phyloP scores from a whole-genome alignment of 2,888 invertebrate genomes.

The Caenorhabditis becei region DNA sequence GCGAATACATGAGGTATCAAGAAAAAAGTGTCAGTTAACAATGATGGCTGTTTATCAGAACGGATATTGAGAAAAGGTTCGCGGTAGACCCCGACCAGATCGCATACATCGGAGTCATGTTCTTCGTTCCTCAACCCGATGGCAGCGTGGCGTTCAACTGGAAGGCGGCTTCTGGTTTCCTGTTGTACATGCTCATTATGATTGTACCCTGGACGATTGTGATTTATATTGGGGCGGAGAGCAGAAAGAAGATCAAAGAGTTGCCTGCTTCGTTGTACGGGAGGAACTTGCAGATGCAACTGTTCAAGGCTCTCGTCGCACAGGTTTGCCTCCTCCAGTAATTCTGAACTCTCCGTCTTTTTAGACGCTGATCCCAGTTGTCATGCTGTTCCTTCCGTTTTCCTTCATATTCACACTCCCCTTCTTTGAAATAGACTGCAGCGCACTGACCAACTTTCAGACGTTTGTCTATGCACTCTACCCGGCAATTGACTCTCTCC shows the following conservation, averaged over 20 bases:
- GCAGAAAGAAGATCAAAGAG: constrained; percentile 16
- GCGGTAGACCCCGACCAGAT: not conserved
- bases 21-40: not conserved
- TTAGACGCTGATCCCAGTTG: constrained; percentile 35
- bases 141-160: not conserved
- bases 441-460: not conserved
- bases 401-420: constrained; percentile 29
- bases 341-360: not conserved
- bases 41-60: not conserved
- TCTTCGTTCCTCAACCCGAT: not conserved
- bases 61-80: not conserved
- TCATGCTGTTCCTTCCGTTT: constrained; percentile 35
- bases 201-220: not conserved
- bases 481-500: constrained; percentile 43
- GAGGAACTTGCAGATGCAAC: constrained; percentile 36
- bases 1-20: constrained; percentile 31
- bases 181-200: constrained; percentile 5
- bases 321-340: constrained; percentile 4
- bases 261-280: constrained; percentile 27
- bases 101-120: not conserved
- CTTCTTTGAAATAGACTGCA: constrained; percentile 27
- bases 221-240: constrained; percentile 3
- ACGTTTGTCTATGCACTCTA: constrained; percentile 44
- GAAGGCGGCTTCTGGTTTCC: not conserved
- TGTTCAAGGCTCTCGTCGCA: constrained; percentile 44